Evolutionary conservation across 2,797 vertebrate species (phyloP), one percentile per base, ranked within the genome.

Genomic region (Neoniphon sammara): DNA sequence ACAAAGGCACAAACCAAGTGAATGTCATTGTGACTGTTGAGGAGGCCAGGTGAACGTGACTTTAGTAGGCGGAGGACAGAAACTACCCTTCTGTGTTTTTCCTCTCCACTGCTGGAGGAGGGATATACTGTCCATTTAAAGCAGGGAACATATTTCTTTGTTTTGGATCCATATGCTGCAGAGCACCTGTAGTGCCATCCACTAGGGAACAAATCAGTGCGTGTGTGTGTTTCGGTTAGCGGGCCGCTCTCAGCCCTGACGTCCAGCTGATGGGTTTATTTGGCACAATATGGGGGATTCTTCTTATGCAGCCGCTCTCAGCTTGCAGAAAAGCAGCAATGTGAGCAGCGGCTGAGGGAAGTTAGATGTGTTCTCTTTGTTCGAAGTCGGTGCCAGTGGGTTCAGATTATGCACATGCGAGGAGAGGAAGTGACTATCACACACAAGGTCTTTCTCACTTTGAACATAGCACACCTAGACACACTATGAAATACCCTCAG

Each of bases 221-320:
- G 10, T 81, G 74, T 84, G 77, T 83, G 77, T 73, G 68, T 86
- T 77, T 87, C 62, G 77, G 79, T 80, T 81, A 85, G 82, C 52
- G 63, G 39, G 54, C 42, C 15, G 30, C 77, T 80, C 47, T 12
- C 66, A 85, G 81, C 49, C 53, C 76, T 68, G 82, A 72, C 70
- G 55, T 68, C 60, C 73, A 66, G 72, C 79, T 83, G 82, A 89
- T 85, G 73, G 72, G 70, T 89, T 83, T 87, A 87, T 92, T 87
- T 90, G 80, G 81, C 67, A 79, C 71, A 78, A 73, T 72, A 75
- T 52, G 79, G 61, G 70, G 61, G 60, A 55, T 66, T 81, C 61
- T 73, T 66, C 69, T 82, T n/a, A n/a, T n/a, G 72, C 75, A 69
- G 78, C 80, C 80, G 77, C n/a, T n/a, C n/a, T 84, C 66, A 73